Conservation (phyloP, 2,888 invertebrate species). For the Criorhina ranunculi region DNA sequence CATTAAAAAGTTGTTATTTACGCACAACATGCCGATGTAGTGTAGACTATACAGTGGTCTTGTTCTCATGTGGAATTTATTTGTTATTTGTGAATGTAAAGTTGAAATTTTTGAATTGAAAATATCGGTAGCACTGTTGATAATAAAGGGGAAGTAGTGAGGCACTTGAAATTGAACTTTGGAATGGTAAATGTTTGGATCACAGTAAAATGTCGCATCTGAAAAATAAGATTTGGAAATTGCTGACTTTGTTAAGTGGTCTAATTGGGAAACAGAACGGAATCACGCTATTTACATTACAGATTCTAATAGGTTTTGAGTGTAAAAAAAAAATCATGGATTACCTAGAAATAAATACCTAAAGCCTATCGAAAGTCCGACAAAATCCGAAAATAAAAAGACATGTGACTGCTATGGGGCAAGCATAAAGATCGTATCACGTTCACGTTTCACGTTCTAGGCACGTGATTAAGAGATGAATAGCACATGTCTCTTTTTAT, state of each 20-base stretch:
- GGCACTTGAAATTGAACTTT: not conserved
- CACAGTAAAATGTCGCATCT: not conserved
- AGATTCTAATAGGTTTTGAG: not conserved
- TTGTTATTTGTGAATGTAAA: slow-evolving; percentile 2
- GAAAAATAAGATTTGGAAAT: slow-evolving; percentile 9
- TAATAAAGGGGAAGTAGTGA: not conserved
- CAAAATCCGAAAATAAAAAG: not conserved
- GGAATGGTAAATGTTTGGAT: slow-evolving; percentile 3
- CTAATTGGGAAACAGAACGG: no score
- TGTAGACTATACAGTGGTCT: not conserved
- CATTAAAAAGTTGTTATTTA: slow-evolving; percentile 16
- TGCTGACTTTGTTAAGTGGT: not conserved
- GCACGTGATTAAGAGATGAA: not conserved
- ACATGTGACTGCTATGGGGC: not conserved
- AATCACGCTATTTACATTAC: no score
- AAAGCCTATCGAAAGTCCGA: not conserved
- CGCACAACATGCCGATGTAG: slow-evolving; percentile 11
- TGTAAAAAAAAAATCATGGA: not conserved
- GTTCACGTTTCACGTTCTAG: slow-evolving; percentile 2
- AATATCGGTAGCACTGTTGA: not conserved
- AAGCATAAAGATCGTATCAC: not conserved
- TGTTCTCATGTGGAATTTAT: not conserved
- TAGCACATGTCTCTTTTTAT: not conserved
- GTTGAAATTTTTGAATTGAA: not conserved
- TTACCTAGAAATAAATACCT: not conserved